These are phyloP conservation scores for Nerophis lumbriciformis DNA, from an alignment of 2,113 vertebrate genomes.

Conservation along the genomic window DNA sequence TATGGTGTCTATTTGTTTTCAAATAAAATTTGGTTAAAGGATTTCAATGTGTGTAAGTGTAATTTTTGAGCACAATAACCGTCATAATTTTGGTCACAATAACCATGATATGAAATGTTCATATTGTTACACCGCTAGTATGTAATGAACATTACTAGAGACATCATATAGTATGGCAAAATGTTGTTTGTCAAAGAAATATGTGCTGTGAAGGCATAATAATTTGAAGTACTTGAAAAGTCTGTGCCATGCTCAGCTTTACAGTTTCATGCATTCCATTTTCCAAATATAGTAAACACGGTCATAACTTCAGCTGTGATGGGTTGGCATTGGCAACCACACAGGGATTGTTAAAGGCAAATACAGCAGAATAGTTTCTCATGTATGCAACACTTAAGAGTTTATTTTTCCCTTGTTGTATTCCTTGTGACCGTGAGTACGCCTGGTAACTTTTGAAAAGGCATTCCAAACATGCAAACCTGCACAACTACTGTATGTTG, in stretches of 20 bases:
- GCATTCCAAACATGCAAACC: constrained; percentile 41
- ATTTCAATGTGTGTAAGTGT: too few species aligned
- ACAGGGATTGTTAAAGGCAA: constrained; percentile 29
- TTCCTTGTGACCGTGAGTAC: constrained; percentile 16
- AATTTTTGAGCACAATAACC: too few species aligned
- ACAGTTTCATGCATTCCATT: constrained; percentile 14
- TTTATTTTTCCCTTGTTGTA: constrained; percentile 9
- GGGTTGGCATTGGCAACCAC: constrained; percentile 8
- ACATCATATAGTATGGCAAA: not conserved
- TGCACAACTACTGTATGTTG: constrained; percentile 19
- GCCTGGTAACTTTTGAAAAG: constrained; percentile 39
- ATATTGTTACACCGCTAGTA: not conserved
- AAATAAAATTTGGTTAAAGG: too few species aligned
- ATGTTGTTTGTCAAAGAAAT: not conserved
- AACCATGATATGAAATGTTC: too few species aligned
- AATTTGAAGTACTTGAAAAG: not conserved
- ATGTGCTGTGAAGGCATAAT: not conserved
- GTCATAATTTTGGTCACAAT: too few species aligned
- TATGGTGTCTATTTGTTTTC: too few species aligned
- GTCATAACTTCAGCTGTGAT: constrained; percentile 16
- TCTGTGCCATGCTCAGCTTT: constrained; percentile 5
- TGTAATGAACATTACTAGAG: constrained; percentile 9
- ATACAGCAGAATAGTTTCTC: constrained; percentile 39
- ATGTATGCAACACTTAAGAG: constrained; percentile 23
- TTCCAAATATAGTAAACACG: constrained; percentile 51